These are phyloP conservation scores for Trichogramma dendrolimi DNA, from an alignment of 2,888 invertebrate species.

Conservation along the genomic window DNA sequence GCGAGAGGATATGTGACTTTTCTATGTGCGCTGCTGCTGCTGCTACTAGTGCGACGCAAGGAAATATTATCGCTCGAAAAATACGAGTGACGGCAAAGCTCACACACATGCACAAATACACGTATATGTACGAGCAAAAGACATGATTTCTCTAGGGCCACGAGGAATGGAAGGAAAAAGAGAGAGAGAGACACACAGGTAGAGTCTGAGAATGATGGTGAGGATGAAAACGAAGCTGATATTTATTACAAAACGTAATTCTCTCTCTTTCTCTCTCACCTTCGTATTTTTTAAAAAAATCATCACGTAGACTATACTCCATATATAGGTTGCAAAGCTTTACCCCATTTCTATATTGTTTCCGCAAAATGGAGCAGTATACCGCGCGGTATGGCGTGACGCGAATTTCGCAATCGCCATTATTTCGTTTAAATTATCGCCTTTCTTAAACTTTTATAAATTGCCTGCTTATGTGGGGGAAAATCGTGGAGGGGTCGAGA, in stretches of 20 bases:
- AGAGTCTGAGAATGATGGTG: not conserved
- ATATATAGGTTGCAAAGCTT: too few relatives aligned
- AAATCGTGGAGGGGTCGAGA: too few relatives aligned
- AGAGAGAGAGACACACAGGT: not conserved
- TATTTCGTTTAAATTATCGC: too few relatives aligned
- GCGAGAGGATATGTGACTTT: not conserved
- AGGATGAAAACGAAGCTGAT: constrained; percentile 16
- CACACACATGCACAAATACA: constrained; percentile 26
- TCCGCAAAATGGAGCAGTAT: too few relatives aligned
- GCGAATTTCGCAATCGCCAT: too few relatives aligned
- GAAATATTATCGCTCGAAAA: constrained; percentile 30
- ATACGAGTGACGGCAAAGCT: too few relatives aligned
- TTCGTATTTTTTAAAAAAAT: not conserved
- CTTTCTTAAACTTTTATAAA: too few relatives aligned
- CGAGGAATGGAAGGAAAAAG: not conserved
- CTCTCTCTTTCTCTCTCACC: too few relatives aligned
- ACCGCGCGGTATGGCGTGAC: too few relatives aligned
- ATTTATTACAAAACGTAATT: constrained; percentile 35
- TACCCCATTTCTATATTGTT: too few relatives aligned
- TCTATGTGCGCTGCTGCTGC: constrained; percentile 9
- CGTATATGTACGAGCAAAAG: constrained; percentile 23
- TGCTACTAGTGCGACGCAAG: constrained; percentile 17
- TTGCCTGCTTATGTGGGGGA: too few relatives aligned
- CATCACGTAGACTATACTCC: too few relatives aligned
- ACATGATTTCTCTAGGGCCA: constrained; percentile 37